Percentiles rank a stretch among this genome's conserved stretches.
phyloP scores from a whole-genome alignment of 2,113 vertebrate species.

The Sceloporus tristichus region DNA sequence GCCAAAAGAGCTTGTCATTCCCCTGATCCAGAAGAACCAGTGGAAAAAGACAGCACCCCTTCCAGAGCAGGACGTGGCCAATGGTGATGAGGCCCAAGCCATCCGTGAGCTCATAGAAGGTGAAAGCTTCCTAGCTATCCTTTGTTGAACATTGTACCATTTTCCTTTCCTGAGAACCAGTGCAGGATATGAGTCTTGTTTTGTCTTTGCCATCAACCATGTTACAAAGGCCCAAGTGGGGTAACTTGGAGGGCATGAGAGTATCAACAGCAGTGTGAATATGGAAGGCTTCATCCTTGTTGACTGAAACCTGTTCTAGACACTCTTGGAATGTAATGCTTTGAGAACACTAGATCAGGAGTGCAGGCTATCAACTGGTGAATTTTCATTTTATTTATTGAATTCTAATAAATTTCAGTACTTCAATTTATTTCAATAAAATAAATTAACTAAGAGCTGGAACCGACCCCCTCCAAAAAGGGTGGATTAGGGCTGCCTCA shows the following conservation, averaged over 20 bases:
- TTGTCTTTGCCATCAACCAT: not conserved
- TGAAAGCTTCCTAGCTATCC: constrained; percentile 23
- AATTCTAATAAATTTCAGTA: not conserved
- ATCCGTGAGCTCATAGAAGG: constrained; percentile 91
- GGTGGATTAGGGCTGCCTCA: too few relatives aligned
- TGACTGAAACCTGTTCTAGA: not conserved
- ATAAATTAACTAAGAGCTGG: too few relatives aligned
- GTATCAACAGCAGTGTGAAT: not conserved
- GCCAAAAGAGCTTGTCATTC: constrained; percentile 86
- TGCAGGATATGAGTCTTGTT: not conserved
- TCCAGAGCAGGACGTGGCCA: constrained; percentile 31
- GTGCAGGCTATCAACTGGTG: not conserved
- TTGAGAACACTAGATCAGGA: not conserved
- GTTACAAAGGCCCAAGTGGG: too few relatives aligned
- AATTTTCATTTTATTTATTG: not conserved
- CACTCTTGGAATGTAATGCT: not conserved
- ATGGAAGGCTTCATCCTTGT: not conserved
- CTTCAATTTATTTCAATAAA: too few relatives aligned
- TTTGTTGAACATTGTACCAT: not conserved
- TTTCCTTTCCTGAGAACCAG: not conserved
- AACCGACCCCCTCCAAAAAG: too few relatives aligned
- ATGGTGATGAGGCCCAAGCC: constrained; percentile 85
- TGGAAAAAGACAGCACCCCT: constrained; percentile 70
- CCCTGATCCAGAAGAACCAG: constrained; percentile 86
- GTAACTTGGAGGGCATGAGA: not conserved